Percentiles rank a stretch among this genome's conserved stretches.
phyloP scores from a whole-genome alignment of 2,797 vertebrate genomes.

The Selene dorsalis region DNA sequence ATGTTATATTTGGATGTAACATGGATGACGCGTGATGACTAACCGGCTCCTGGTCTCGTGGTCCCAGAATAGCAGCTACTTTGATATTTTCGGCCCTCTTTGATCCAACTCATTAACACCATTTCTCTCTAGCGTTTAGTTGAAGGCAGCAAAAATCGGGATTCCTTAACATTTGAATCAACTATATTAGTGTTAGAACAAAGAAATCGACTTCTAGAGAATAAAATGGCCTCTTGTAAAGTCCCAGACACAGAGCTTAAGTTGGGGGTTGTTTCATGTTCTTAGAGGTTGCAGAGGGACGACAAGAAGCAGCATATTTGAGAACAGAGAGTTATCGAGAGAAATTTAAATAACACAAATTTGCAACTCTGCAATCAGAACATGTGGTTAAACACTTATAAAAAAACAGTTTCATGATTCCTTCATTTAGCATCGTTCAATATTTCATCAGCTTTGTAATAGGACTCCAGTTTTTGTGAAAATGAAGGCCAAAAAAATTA shows the following conservation, averaged over 20 bases:
- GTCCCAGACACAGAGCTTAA: slow-evolving; percentile 4
- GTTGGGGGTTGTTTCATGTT: slow-evolving; percentile 12
- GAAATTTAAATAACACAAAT: slow-evolving; percentile 40
- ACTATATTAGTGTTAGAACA: slow-evolving; percentile 31
- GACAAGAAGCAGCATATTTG: slow-evolving; percentile 19
- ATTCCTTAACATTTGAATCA: slow-evolving; percentile 20
- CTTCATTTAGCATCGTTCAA: slow-evolving; percentile 55
- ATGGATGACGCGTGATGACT: slow-evolving; percentile 18
- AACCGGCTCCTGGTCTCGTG: slow-evolving; percentile 73
- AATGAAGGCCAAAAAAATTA: slow-evolving; percentile 26
- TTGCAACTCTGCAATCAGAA: slow-evolving; percentile 26
- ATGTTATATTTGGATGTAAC: slow-evolving; percentile 22
- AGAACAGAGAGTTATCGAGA: slow-evolving; percentile 33
- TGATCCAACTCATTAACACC: slow-evolving; percentile 41
- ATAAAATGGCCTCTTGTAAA: slow-evolving; percentile 6
- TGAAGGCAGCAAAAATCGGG: slow-evolving; percentile 49
- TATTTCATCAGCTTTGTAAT: slow-evolving; percentile 37
- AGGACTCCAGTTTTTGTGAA: slow-evolving; percentile 20
- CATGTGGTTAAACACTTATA: background rate
- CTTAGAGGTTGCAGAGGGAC: slow-evolving; percentile 23
- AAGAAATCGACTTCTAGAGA: slow-evolving; percentile 9
- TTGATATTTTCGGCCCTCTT: slow-evolving; percentile 51
- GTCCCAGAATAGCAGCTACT: slow-evolving; percentile 68
- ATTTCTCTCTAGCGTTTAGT: slow-evolving; percentile 33
- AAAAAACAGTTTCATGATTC: slow-evolving; percentile 19